phyloP scores from a whole-genome alignment of 2,113 vertebrate species.

The Hippocampus abdominalis region DNA sequence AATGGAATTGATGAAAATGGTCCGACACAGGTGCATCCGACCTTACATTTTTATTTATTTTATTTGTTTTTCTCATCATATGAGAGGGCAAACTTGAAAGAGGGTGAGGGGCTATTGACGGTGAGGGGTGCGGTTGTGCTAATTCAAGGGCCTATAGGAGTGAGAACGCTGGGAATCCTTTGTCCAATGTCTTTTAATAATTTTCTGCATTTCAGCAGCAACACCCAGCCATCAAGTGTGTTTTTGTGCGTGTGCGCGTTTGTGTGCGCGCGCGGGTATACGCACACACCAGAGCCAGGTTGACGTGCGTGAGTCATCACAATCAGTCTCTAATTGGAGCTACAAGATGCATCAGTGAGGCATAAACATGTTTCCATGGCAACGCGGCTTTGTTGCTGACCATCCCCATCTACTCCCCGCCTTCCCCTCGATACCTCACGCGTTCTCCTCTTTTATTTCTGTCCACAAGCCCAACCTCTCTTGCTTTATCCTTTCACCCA shows the following conservation, averaged over 20 bases:
- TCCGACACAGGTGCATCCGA: slow-evolving; percentile 14
- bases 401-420: slow-evolving; percentile 35
- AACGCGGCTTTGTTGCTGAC: slow-evolving; percentile 72
- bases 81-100: slow-evolving; percentile 44
- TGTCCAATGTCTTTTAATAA: slow-evolving; percentile 63
- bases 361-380: slow-evolving; percentile 81
- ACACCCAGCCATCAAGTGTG: slow-evolving; percentile 40
- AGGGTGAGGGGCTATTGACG: slow-evolving; percentile 62
- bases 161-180: slow-evolving; percentile 63
- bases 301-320: slow-evolving; percentile 60
- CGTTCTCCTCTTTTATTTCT: slow-evolving; percentile 41
- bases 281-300: background rate
- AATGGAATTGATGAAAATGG: slow-evolving; percentile 36
- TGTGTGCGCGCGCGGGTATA: slow-evolving; percentile 7
- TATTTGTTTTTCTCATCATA: slow-evolving; percentile 45
- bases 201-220: slow-evolving; percentile 68
- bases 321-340: slow-evolving; percentile 84
- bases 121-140: slow-evolving; percentile 59
- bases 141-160: slow-evolving; percentile 72
- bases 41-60: background rate
- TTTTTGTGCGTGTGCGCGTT: background rate
- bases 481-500: slow-evolving; percentile 63
- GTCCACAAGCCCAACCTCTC: slow-evolving; percentile 58
- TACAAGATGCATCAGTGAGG: slow-evolving; percentile 86
- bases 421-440: slow-evolving; percentile 27